Evolutionary conservation across 2,113 vertebrate species (phyloP).

Genomic region (Benitochromis conjunctus): DNA sequence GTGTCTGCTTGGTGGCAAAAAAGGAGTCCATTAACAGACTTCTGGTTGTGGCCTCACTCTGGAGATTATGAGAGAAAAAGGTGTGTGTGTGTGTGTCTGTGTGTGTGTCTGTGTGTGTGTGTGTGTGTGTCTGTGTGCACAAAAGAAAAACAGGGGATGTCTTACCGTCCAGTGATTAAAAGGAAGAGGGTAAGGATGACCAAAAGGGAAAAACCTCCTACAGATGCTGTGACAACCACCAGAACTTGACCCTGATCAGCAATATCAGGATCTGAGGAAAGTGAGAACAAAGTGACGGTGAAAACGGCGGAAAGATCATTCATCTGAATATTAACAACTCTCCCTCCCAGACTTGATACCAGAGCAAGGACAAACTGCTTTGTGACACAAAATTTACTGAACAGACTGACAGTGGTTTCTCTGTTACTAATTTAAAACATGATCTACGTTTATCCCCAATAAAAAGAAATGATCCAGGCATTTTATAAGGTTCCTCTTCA

Average conservation of each 20-base stretch:
- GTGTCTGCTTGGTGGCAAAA: conserved; percentile 54
- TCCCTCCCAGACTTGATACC: not conserved
- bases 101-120: not conserved
- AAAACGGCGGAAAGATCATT: not conserved
- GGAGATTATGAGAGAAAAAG: conserved; percentile 24
- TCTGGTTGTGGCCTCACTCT: conserved; percentile 27
- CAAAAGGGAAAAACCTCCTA: conserved; percentile 93
- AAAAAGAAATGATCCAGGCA: not conserved
- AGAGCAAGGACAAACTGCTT: not conserved
- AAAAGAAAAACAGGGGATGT: not conserved
- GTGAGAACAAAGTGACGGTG: not conserved
- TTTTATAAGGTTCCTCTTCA: not conserved
- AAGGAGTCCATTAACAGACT: conserved; percentile 60
- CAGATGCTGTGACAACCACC: conserved; percentile 92
- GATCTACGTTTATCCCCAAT: not conserved
- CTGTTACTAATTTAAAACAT: not conserved
- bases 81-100: not conserved
- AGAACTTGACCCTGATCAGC: conserved; percentile 94
- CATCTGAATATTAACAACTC: not conserved
- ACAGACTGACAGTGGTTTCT: not conserved
- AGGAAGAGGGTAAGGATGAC: conserved; percentile 97
- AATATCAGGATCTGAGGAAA: conserved; percentile 86
- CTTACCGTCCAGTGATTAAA: conserved; percentile 95
- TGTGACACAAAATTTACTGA: not conserved
- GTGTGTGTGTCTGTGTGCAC: not conserved